These are phyloP conservation scores for Anabas testudineus DNA, from an alignment of 2,797 vertebrate genomes.

Conservation along the genomic window DNA sequence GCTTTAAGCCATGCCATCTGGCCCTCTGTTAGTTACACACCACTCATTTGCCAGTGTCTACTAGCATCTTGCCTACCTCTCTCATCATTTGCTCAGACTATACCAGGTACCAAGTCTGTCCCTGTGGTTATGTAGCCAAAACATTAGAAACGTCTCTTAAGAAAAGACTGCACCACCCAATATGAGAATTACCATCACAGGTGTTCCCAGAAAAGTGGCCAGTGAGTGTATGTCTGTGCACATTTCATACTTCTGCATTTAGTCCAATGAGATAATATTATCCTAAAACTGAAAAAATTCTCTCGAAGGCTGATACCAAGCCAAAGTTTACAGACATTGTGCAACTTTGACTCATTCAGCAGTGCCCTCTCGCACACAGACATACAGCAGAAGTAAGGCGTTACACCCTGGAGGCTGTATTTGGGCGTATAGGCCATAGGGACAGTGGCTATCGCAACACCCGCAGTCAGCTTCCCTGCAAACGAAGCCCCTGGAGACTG, in stretches of 20 bases:
- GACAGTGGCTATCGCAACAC: constrained; percentile 50
- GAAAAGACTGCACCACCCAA: no score
- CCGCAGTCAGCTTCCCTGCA: constrained; percentile 56
- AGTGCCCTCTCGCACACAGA: constrained; percentile 5
- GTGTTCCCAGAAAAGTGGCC: no score
- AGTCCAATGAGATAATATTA: background rate
- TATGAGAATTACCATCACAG: no score
- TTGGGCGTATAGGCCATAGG: constrained; percentile 45
- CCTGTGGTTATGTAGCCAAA: no score
- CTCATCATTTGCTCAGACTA: constrained; percentile 31
- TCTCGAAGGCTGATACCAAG: background rate
- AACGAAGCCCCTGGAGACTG: constrained; percentile 41
- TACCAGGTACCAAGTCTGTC: constrained; percentile 4
- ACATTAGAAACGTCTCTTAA: no score
- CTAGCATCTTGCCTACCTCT: constrained; percentile 25
- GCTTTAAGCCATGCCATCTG: constrained; percentile 57
- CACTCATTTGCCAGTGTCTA: constrained; percentile 10
- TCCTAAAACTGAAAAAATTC: no score
- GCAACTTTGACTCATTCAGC: background rate
- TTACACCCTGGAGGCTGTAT: constrained; percentile 31
- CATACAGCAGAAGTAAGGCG: constrained; percentile 17
- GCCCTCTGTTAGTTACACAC: constrained; percentile 20
- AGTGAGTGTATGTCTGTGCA: constrained; percentile 19
- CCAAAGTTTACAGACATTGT: background rate
- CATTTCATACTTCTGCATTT: background rate